Evolutionary conservation across 2,797 vertebrate species (phyloP).

Genomic region (Poeciliopsis infans): DNA sequence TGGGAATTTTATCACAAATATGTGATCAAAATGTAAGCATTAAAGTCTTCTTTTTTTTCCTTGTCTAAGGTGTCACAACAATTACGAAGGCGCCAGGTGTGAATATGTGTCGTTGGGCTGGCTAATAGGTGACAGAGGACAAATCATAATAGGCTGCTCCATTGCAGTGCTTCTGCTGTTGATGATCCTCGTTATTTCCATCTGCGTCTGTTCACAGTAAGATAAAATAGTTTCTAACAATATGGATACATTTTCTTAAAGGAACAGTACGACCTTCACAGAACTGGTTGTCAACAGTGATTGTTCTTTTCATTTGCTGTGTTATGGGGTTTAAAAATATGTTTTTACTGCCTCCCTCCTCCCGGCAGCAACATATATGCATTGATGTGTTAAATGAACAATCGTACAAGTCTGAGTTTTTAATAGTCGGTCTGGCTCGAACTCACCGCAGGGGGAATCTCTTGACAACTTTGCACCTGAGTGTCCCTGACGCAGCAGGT

Average conservation of each 20-base stretch:
- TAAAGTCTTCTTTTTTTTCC: neutral
- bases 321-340: neutral
- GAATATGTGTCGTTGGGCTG: slow-evolving; percentile 82
- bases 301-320: neutral
- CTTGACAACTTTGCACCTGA: neutral
- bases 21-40: neutral
- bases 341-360: neutral
- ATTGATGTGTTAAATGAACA: neutral
- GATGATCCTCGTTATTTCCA: slow-evolving; percentile 80
- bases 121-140: slow-evolving; percentile 71
- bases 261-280: neutral
- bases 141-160: slow-evolving; percentile 84
- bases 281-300: neutral
- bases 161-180: slow-evolving; percentile 81
- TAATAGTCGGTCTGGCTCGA: neutral
- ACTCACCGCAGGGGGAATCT: neutral
- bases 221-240: slow-evolving; percentile 43
- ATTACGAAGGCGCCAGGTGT: slow-evolving; percentile 85
- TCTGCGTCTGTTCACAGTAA: slow-evolving; percentile 88
- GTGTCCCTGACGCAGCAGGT: neutral
- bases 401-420: neutral
- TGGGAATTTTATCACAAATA: neutral
- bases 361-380: neutral
- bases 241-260: slow-evolving; percentile 7
- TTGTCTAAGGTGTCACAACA: slow-evolving; percentile 82